Conservation (phyloP, 2,888 invertebrate species). For the Pycnomerus fuliginosus region DNA sequence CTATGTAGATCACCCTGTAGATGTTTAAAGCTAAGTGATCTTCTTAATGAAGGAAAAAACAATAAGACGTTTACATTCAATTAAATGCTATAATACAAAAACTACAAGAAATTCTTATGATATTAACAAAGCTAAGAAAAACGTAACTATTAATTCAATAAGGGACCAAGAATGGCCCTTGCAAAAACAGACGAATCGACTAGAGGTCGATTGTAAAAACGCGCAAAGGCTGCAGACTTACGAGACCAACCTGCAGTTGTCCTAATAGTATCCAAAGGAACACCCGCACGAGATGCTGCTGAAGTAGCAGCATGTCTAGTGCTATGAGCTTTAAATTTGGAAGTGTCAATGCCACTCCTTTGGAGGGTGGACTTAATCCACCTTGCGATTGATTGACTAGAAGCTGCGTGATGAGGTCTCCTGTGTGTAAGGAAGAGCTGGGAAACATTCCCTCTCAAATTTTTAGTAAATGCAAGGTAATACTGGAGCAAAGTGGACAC, state of each 20-base stretch:
- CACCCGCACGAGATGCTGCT: slow-evolving; percentile 23
- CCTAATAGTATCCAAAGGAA: slow-evolving; percentile 24
- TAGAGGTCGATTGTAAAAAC: slow-evolving; percentile 10
- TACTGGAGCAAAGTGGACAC: neutral
- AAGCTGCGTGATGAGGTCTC: neutral
- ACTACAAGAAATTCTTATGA: too few species aligned
- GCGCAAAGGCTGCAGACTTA: slow-evolving; percentile 25
- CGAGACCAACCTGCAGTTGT: slow-evolving; percentile 29
- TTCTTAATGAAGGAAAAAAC: too few species aligned
- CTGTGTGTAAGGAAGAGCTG: neutral
- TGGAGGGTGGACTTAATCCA: neutral
- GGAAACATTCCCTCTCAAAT: neutral
- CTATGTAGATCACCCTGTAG: too few species aligned
- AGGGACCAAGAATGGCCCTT: neutral
- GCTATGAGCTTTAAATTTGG: slow-evolving; percentile 22
- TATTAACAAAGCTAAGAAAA: too few species aligned
- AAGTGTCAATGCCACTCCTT: slow-evolving; percentile 25
- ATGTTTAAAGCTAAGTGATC: too few species aligned
- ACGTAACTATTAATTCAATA: too few species aligned
- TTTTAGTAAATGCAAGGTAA: neutral
- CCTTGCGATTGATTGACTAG: neutral
- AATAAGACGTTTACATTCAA: too few species aligned
- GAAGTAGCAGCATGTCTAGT: slow-evolving; percentile 33
- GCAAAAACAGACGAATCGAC: neutral
- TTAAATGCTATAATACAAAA: too few species aligned